These are phyloP conservation scores for Melitaea athalia DNA, from an alignment of 2,888 invertebrate species.

Conservation along the genomic window DNA sequence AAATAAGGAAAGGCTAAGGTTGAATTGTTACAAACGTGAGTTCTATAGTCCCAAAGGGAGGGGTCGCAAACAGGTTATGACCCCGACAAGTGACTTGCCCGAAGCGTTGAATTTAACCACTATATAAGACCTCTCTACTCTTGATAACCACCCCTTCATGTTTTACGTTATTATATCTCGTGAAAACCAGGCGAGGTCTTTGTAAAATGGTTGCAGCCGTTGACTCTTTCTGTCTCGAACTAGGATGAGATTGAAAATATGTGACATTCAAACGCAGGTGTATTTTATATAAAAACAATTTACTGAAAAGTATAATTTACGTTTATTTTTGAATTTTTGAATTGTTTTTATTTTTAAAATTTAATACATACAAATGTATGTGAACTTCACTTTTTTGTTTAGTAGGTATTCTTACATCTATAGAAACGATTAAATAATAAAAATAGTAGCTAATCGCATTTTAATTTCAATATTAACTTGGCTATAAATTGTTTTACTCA, in stretches of 20 bases:
- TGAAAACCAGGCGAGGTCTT: constrained; percentile 49
- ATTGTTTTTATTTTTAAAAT: too few species aligned
- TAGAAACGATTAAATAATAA: background rate
- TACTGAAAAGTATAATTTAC: background rate
- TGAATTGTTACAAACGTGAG: constrained; percentile 73
- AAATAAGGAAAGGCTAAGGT: constrained; percentile 40
- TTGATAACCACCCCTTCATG: constrained; percentile 48
- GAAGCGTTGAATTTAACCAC: constrained; percentile 69
- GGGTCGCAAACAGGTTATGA: constrained; percentile 83
- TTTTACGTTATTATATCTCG: constrained; percentile 37
- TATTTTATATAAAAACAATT: constrained; percentile 31
- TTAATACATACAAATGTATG: background rate
- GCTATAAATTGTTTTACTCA: constrained; percentile 44
- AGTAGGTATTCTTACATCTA: too few species aligned
- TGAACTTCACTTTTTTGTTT: background rate
- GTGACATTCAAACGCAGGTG: constrained; percentile 47
- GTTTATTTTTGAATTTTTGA: background rate
- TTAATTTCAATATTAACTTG: constrained; percentile 34
- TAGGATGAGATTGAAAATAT: constrained; percentile 77
- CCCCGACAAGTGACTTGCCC: constrained; percentile 81
- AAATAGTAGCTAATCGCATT: constrained; percentile 32
- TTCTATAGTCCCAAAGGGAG: constrained; percentile 71
- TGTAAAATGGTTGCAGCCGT: constrained; percentile 53
- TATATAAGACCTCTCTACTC: constrained; percentile 55
- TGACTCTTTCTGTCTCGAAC: constrained; percentile 71